These are phyloP conservation scores for Anas platyrhynchos DNA, from an alignment of 2,113 vertebrate genomes.

Conservation along the genomic window DNA sequence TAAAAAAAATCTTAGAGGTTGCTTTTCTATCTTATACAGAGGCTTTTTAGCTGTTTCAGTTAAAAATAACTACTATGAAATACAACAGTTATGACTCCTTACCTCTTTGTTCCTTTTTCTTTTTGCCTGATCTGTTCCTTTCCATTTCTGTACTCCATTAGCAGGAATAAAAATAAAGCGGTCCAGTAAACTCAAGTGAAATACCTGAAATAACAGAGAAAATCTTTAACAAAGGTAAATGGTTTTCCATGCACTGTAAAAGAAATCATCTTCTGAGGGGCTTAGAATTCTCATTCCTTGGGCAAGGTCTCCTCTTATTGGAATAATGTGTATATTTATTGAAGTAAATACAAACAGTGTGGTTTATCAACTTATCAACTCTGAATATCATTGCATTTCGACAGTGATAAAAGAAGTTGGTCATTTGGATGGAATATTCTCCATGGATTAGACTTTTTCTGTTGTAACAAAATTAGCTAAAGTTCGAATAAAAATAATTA, in stretches of 20 bases:
- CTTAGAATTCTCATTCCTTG: not conserved
- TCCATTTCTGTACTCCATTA: not conserved
- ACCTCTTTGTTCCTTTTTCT: not conserved
- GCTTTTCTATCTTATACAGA: not conserved
- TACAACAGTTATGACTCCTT: not conserved
- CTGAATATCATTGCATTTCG: slow-evolving; percentile 31
- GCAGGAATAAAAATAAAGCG: not conserved
- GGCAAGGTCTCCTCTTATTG: not conserved
- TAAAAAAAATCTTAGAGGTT: not conserved
- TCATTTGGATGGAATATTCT: not conserved
- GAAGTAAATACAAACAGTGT: not conserved
- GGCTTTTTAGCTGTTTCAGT: not conserved
- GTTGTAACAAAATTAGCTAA: not conserved
- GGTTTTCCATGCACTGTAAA: not conserved
- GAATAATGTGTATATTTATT: not conserved
- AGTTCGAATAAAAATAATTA: not conserved
- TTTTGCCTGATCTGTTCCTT: not conserved
- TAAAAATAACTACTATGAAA: not conserved
- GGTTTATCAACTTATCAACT: not conserved
- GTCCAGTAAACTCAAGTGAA: not conserved
- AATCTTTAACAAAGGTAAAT: not conserved
- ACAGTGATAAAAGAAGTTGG: not conserved
- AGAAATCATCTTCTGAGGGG: not conserved
- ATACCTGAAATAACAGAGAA: not conserved
- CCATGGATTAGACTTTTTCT: not conserved